Percentiles rank a stretch among this genome's conserved stretches.
Evolutionary conservation across 1,140 invertebrate species (phyloP).

Genomic region (Neoseiulus cucumeris): DNA sequence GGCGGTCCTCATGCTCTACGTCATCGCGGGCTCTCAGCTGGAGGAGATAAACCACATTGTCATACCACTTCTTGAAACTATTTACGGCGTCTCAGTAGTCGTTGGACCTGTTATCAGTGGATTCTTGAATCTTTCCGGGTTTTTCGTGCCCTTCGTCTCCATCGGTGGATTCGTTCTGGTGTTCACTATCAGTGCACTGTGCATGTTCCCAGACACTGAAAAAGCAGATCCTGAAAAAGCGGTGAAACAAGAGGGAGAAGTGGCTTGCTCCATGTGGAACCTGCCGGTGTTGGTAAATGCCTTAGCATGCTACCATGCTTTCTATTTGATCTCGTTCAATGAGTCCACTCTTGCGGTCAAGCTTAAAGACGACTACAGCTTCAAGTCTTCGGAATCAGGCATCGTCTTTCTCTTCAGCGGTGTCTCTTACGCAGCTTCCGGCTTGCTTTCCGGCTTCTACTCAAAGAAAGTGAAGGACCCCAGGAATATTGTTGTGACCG

Average conservation of each 20-base stretch:
- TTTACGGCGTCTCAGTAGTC: neutral
- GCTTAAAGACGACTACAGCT: neutral
- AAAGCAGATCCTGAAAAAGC: neutral
- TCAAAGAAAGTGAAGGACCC: neutral
- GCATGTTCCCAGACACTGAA: neutral
- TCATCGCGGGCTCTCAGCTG: neutral
- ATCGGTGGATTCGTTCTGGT: neutral
- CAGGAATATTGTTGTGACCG: neutral
- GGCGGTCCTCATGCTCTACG: neutral
- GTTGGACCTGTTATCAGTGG: neutral
- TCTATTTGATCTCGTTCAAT: neutral
- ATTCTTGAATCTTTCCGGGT: neutral
- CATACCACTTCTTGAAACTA: neutral
- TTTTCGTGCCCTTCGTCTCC: neutral
- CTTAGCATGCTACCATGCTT: neutral
- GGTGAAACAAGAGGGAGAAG: neutral
- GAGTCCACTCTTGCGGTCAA: neutral
- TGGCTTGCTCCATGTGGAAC: neutral
- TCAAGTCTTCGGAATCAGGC: neutral
- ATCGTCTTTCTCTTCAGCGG: neutral
- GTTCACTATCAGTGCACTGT: neutral
- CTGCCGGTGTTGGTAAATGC: neutral
- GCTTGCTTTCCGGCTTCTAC: neutral
- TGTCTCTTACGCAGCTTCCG: neutral
- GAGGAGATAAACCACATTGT: neutral